Evolutionary conservation across 2,113 vertebrate genomes (phyloP).

Genomic region (Bos javanicus): DNA sequence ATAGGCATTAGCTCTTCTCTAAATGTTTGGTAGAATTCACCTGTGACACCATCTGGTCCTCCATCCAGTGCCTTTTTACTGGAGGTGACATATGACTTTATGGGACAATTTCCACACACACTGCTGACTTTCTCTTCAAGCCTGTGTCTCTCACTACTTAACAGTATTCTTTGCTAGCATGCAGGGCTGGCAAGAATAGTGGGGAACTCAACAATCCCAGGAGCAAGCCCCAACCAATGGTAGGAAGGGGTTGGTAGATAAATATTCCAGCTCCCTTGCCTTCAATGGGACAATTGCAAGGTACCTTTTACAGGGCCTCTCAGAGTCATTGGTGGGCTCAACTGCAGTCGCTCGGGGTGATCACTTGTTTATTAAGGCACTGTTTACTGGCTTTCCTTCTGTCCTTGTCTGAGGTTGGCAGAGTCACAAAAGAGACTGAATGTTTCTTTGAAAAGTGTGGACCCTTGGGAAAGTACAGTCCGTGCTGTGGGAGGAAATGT

Average conservation of each 20-base stretch:
- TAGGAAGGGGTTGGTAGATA: neutral
- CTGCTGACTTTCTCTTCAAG: neutral
- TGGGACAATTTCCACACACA: neutral
- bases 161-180: neutral
- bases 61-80: neutral
- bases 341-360: neutral
- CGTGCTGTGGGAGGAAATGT: neutral
- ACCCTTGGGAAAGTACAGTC: neutral
- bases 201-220: neutral
- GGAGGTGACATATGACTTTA: neutral
- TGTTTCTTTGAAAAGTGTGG: neutral
- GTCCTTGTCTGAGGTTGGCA: neutral
- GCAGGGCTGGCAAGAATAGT: neutral
- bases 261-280: neutral
- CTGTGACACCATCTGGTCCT: neutral
- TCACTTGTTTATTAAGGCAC: neutral
- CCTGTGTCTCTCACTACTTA: neutral
- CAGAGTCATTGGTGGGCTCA: neutral
- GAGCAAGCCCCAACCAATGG: neutral
- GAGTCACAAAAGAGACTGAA: neutral
- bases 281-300: neutral
- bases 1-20: neutral
- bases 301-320: neutral
- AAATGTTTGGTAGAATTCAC: neutral
- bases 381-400: neutral